These are phyloP conservation scores for Astyanax mexicanus DNA, from an alignment of 2,797 vertebrate species.

Conservation along the genomic window DNA sequence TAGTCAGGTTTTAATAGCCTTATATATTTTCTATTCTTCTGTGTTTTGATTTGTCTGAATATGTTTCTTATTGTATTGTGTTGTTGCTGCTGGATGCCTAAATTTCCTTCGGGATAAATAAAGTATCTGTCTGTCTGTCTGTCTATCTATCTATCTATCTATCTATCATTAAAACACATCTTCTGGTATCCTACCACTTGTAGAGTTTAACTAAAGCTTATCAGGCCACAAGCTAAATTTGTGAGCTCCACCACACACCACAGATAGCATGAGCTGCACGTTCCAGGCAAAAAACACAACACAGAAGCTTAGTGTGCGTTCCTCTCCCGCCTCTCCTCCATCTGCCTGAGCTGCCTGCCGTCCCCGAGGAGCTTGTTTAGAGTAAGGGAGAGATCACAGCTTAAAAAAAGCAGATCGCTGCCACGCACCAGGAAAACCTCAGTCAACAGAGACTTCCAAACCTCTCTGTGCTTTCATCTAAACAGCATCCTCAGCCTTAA, in stretches of 20 bases:
- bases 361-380: constrained; percentile 32
- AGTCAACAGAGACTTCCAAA: constrained; percentile 12
- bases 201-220: neutral
- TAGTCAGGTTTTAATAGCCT: too few relatives aligned
- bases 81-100: too few relatives aligned
- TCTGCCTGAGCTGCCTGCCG: neutral
- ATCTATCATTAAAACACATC: too few relatives aligned
- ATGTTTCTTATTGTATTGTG: too few relatives aligned
- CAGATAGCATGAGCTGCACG: neutral
- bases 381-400: constrained; percentile 20
- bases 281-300: neutral
- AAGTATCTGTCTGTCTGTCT: too few relatives aligned
- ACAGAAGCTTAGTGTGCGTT: neutral
- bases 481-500: constrained; percentile 1
- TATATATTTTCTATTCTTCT: too few relatives aligned
- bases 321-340: constrained; percentile 9
- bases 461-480: constrained; percentile 17
- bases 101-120: too few relatives aligned
- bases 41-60: too few relatives aligned
- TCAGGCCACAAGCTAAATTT: neutral
- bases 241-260: neutral
- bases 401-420: constrained; percentile 18
- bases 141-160: too few relatives aligned
- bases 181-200: too few relatives aligned
- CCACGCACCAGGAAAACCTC: neutral